phyloP scores from a whole-genome alignment of 35 echinoderm and acorn worm genomes.

The Apostichopus japonicus region DNA sequence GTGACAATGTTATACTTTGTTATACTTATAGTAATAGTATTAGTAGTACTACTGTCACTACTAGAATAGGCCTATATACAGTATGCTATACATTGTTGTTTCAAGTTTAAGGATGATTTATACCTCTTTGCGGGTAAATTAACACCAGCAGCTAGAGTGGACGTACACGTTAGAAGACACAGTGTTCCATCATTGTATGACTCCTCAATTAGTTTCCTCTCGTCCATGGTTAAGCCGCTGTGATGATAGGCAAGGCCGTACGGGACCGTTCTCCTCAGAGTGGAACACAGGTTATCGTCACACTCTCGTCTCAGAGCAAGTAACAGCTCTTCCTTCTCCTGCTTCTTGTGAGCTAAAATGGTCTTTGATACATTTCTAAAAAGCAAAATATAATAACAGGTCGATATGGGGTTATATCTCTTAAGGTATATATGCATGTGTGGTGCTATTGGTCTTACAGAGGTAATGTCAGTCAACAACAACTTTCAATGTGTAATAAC shows the following conservation, averaged over 20 bases:
- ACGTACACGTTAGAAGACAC: constrained; percentile 83
- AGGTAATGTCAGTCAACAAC: too few species aligned
- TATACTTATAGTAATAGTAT: too few species aligned
- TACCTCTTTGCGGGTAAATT: constrained; percentile 90
- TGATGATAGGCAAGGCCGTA: constrained; percentile 91
- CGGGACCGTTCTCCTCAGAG: constrained; percentile 80
- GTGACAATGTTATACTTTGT: too few species aligned
- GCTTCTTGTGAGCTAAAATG: constrained; percentile 72
- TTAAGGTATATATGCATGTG: too few species aligned
- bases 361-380: constrained; percentile 68
- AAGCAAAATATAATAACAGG: too few species aligned
- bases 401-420: too few species aligned
- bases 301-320: constrained; percentile 72
- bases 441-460: too few species aligned
- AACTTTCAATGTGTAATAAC: too few species aligned
- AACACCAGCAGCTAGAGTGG: constrained; percentile 89
- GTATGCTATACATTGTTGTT: too few species aligned
- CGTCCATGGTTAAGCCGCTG: constrained; percentile 92
- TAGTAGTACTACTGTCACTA: too few species aligned
- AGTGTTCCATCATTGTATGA: constrained; percentile 86
- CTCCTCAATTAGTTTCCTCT: constrained; percentile 93
- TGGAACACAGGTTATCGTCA: constrained; percentile 86
- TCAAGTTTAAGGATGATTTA: not conserved
- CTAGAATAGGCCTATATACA: too few species aligned
- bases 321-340: constrained; percentile 82